phyloP scores from a whole-genome alignment of 1,140 invertebrate genomes.

The Pygmarrhopalites habei region DNA sequence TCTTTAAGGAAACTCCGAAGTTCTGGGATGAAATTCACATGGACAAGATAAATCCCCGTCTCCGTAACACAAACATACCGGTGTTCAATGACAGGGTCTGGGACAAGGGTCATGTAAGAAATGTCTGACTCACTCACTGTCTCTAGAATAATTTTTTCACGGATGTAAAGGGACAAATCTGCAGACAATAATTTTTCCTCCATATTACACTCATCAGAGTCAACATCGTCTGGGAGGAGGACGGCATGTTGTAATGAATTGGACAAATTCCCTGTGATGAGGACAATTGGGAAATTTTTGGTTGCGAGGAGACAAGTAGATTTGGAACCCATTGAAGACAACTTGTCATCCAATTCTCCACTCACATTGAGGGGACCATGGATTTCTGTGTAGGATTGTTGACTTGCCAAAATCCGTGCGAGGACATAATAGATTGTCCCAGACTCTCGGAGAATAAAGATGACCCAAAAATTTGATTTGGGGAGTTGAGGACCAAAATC shows the following conservation, averaged over 20 bases:
- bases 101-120: conserved; percentile 7
- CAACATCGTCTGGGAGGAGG: conserved; percentile 9
- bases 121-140: not conserved
- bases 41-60: conserved; percentile 20
- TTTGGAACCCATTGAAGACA: not conserved
- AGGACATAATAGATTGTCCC: conserved; percentile 22
- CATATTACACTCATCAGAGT: conserved; percentile 3
- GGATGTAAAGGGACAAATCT: conserved; percentile 4
- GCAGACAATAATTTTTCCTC: conserved; percentile 11
- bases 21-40: conserved; percentile 16
- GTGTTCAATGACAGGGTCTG: conserved; percentile 11
- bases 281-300: conserved; percentile 7
- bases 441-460: conserved; percentile 17
- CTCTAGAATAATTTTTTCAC: conserved; percentile 13
- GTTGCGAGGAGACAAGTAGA: not conserved
- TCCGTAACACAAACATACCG: conserved; percentile 25
- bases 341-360: not conserved
- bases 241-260: conserved; percentile 9
- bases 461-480: conserved; percentile 2
- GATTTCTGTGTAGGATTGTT: conserved; percentile 10
- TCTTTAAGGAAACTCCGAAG: conserved; percentile 5
- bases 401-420: conserved; percentile 12
- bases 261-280: conserved; percentile 8
- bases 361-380: not conserved
- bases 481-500: conserved; percentile 26